phyloP scores from a whole-genome alignment of 2,113 vertebrate genomes.

The Gymnocephalus cernua region DNA sequence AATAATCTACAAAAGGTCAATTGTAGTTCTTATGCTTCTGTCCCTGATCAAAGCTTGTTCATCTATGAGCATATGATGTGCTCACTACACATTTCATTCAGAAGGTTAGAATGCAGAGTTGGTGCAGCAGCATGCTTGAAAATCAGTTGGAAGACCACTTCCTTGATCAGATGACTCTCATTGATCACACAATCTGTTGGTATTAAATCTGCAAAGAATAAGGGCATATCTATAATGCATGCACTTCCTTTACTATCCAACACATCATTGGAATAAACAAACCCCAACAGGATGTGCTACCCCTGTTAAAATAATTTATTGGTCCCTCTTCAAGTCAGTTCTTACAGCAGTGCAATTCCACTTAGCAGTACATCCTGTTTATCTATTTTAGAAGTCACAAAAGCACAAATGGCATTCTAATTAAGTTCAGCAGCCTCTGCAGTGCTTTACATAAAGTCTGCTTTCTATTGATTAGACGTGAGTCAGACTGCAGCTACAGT shows the following conservation, averaged over 20 bases:
- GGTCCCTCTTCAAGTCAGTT: conserved; percentile 4
- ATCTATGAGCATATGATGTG: background rate
- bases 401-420: background rate
- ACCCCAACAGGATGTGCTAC: background rate
- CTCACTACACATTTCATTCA: background rate
- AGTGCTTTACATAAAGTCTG: background rate
- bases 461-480: background rate
- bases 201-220: background rate
- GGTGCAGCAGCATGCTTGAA: background rate
- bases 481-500: background rate
- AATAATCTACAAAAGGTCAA: background rate
- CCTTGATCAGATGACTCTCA: background rate
- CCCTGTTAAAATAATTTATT: conserved; percentile 32
- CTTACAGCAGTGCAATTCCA: background rate
- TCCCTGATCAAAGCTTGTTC: no score
- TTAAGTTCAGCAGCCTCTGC: background rate
- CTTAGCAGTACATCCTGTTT: background rate
- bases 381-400: background rate
- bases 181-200: background rate
- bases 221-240: conserved; percentile 26
- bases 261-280: conserved; percentile 31
- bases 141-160: background rate
- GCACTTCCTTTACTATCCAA: conserved; percentile 22
- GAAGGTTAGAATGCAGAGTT: background rate
- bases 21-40: no score